phyloP scores from a whole-genome alignment of 2,113 vertebrate species.

The Phocoena sinus region DNA sequence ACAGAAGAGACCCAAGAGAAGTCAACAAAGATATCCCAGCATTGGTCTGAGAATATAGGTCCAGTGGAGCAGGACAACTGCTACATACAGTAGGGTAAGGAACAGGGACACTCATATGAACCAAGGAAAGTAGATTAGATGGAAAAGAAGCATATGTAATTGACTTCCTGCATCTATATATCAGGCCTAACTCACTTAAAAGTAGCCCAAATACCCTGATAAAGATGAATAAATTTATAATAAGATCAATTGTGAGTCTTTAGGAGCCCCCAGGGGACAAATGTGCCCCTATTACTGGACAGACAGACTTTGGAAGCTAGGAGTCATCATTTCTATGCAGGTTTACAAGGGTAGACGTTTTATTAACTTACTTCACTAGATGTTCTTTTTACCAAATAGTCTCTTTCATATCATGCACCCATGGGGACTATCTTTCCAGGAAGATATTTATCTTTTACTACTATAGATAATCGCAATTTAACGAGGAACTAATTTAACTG shows the following conservation, averaged over 20 bases:
- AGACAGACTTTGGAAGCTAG: background rate
- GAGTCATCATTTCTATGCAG: background rate
- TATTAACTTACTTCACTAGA: background rate
- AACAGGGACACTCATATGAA: background rate
- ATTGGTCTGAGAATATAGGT: background rate
- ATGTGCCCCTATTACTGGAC: background rate
- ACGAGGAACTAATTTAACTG: background rate
- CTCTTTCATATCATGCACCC: background rate
- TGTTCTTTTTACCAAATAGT: background rate
- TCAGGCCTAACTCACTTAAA: background rate
- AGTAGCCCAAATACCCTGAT: background rate
- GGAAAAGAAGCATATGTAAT: background rate
- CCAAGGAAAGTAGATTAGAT: background rate
- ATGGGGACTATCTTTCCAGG: background rate
- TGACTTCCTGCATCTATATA: background rate
- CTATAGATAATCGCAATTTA: conserved; percentile 14
- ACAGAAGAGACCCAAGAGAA: background rate
- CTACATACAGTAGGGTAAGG: background rate
- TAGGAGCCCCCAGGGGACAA: background rate
- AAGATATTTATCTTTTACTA: background rate
- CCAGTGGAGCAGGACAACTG: background rate
- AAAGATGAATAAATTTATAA: background rate
- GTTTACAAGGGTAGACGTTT: background rate
- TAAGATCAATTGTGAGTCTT: background rate
- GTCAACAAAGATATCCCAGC: background rate